Evolutionary conservation across 64 coral and sea anemone species (phyloP), one percentile per base, ranked within the genome.

Genomic region (Stylophora pistillata): DNA sequence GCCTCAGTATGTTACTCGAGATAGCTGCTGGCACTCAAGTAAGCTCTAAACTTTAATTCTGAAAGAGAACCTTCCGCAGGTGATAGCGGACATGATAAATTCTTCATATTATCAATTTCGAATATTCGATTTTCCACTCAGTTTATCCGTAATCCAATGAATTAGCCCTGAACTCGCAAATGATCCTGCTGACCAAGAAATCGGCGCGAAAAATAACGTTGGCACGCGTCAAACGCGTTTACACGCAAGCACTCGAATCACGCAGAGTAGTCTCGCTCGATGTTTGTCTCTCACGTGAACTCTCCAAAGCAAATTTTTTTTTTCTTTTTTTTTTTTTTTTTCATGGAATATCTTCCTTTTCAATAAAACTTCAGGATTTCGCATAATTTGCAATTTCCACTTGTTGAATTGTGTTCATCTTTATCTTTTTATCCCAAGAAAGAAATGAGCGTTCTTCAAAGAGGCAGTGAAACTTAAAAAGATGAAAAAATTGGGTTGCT

Each of bases 81-180:
- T 13, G 14, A 21, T 21, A n/a, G n/a, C n/a, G 23, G 18, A 37
- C 80, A 69, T 84, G 17, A 20, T 25, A n/a, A 31, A 31, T 55
- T 84, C 27, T 84, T 69, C 25, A 69, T 84, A 37, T 41, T 53
- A 69, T 53, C 13, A 68, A 66, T n/a, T 66, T 32, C 10, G 11
- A 52, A 17, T 68, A 60, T 82, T 82, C 65, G 65, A 31, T 32
- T 82, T 82, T 82, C 58, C 63, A 47, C 60, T 37, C 23, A 64
- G 61, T 0, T 32, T 13, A n/a, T 82, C 15, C 21, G 4, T 84
- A 84, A 84, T 84, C 80, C 53, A 21, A 9, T 13, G 2, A 69
- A 4, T 68, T 53, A 69, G 34, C 60, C 58, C 21, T 31, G 62
- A 84, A 84, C 52, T 84, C 21, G 9, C 23, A 84, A 53, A 69